phyloP scores from a whole-genome alignment of 2,888 invertebrate species.

The Drosophila anomalata region DNA sequence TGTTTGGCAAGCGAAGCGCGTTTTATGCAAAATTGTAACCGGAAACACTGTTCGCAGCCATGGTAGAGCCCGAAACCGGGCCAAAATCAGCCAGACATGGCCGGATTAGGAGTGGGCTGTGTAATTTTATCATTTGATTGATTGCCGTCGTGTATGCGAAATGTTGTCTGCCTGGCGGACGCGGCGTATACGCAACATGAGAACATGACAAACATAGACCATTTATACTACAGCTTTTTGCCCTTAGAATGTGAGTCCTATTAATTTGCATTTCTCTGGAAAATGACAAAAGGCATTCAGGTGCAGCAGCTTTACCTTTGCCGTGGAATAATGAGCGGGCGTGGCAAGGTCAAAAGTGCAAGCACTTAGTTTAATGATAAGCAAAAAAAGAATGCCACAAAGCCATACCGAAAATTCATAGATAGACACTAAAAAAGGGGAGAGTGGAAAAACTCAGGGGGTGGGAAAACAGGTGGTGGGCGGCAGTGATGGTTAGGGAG shows the following conservation, averaged over 20 bases:
- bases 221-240: background rate
- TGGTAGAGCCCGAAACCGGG: conserved; percentile 16
- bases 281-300: conserved; percentile 54
- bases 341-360: conserved; percentile 43
- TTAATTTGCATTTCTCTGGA: conserved; percentile 66
- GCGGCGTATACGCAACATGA: conserved; percentile 67
- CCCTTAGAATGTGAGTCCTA: conserved; percentile 22
- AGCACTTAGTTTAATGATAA: conserved; percentile 45
- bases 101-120: conserved; percentile 34
- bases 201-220: conserved; percentile 63
- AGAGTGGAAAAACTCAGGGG: background rate
- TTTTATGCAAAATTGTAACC: conserved; percentile 69
- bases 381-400: conserved; percentile 28
- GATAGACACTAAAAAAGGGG: conserved; percentile 4
- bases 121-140: conserved; percentile 71
- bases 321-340: conserved; percentile 33
- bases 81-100: conserved; percentile 7
- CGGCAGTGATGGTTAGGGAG: conserved; percentile 21
- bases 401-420: conserved; percentile 14
- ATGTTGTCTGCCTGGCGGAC: conserved; percentile 22
- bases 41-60: conserved; percentile 48
- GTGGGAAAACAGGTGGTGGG: conserved; percentile 4
- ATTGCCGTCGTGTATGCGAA: conserved; percentile 54
- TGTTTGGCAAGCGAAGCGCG: conserved; percentile 50
- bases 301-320: conserved; percentile 54